Evolutionary conservation across 2,113 vertebrate species (phyloP), one percentile per base, ranked within the genome.

Genomic region (Vireo altiloquus): DNA sequence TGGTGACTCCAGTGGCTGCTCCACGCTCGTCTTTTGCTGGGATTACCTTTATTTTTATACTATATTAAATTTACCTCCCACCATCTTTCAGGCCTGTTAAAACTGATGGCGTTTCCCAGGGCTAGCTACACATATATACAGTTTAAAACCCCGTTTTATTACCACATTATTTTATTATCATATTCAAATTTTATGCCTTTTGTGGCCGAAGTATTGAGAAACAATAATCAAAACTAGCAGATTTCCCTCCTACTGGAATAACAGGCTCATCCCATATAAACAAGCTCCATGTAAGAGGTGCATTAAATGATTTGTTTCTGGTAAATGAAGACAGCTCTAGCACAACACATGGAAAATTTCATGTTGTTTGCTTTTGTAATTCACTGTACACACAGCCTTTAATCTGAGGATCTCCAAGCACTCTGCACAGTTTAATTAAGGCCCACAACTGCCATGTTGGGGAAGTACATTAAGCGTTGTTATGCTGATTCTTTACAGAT

Each of bases 331-430:
- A 83, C 95, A 93, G 89, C 72, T 71, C 91, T 10, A 94, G 69
- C 76, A 96, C 81, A 94, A 95, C 92, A 92, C 90, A 89, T 13
- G 4, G 90, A 94, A 92, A 92, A 87, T 61, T 94, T 90, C 92
- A 89, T 74, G 74, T 95, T 96, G 93, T 95, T 97, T 96, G 94
- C 93, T 90, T 96, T 93, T 94, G 61, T 88, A 89, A 94, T 80
- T 95, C 88, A 22, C 68, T 83, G 79, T 94, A 96, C 92, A 90
- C 76, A 56, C 60, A 93, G 90, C 53, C 88, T 96, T 83, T 93
- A 90, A 92, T 92, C 76, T 92, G 65, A 95, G 92, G 90, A 92
- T 95, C 92, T 87, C 90, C 0, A 0, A 87, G 92, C 76, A 72
- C 88, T 83, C 87, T 28, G 72, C 82, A 60, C 49, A 81, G 85